Percentiles rank a stretch among this genome's conserved stretches.
These are phyloP conservation scores for Meghimatium bilineatum DNA, from an alignment of 2,888 invertebrate species.

Conservation along the genomic window DNA sequence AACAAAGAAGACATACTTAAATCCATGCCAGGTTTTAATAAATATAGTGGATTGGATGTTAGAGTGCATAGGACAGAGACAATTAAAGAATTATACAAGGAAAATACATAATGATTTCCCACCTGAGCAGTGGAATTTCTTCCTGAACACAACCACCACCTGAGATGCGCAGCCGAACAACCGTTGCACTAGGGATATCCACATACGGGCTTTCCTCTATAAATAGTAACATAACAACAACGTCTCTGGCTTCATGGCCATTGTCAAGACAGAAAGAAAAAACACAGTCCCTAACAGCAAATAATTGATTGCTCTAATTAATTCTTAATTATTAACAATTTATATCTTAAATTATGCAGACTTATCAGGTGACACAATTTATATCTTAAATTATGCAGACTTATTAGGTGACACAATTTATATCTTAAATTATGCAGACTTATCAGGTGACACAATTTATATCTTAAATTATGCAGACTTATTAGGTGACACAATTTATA, in stretches of 20 bases:
- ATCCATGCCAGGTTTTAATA: not conserved
- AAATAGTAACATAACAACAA: constrained; percentile 45
- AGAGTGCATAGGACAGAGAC: not conserved
- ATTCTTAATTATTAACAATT: not conserved
- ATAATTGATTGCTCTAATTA: not conserved
- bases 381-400: too few species aligned
- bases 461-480: too few species aligned
- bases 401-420: not conserved
- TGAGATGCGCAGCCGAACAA: constrained; percentile 69
- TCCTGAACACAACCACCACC: constrained; percentile 62
- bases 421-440: too few species aligned
- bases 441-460: not conserved
- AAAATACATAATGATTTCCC: constrained; percentile 43
- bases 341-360: not conserved
- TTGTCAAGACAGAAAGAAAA: not conserved
- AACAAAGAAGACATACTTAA: not conserved
- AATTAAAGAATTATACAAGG: constrained; percentile 21
- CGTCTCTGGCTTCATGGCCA: constrained; percentile 3
- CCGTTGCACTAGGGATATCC: constrained; percentile 68
- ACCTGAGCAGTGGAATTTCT: constrained; percentile 64
- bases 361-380: not conserved
- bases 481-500: not conserved
- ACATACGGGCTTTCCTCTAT: constrained; percentile 71
- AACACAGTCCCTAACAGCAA: not conserved
- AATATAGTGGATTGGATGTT: not conserved